These are phyloP conservation scores for Chymomyza caudatula DNA, from an alignment of 2,888 invertebrate species.

Conservation along the genomic window DNA sequence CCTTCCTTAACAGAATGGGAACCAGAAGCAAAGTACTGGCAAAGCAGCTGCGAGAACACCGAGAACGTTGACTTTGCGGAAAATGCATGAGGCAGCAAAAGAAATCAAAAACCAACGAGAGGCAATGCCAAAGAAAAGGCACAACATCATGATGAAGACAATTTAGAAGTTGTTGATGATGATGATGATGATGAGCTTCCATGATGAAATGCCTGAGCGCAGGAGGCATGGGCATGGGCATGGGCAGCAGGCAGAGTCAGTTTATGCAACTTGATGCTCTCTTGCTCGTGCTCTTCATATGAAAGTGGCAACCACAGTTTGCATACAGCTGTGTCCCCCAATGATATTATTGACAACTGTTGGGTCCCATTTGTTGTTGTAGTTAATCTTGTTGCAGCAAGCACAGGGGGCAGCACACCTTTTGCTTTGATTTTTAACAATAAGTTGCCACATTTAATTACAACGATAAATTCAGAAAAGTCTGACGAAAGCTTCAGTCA, in stretches of 20 bases:
- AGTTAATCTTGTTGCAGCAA: conserved; percentile 16
- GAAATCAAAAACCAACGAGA: conserved; percentile 17
- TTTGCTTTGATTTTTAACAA: conserved; percentile 34
- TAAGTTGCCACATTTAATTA: conserved; percentile 34
- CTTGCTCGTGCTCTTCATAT: background rate
- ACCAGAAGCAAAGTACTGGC: conserved; percentile 18
- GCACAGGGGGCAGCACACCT: conserved; percentile 27
- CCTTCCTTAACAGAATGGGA: background rate
- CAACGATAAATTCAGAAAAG: background rate
- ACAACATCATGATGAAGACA: conserved; percentile 16
- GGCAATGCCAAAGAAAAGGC: conserved; percentile 23
- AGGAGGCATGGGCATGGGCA: background rate
- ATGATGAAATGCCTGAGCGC: conserved; percentile 20
- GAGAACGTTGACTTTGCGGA: conserved; percentile 68
- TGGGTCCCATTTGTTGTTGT: background rate
- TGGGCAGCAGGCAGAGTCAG: conserved; percentile 18
- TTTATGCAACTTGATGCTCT: conserved; percentile 42
- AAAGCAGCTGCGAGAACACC: conserved; percentile 67
- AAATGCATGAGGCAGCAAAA: conserved; percentile 46
- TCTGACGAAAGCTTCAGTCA: conserved; percentile 34
- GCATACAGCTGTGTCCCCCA: conserved; percentile 31
- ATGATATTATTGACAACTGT: conserved; percentile 27
- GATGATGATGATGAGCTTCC: conserved; percentile 20
- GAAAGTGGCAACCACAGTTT: conserved; percentile 48
- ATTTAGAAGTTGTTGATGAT: conserved; percentile 24